Percentiles rank a stretch among this genome's conserved stretches.
These are phyloP conservation scores for Bombus turneri DNA, from an alignment of 1,140 invertebrate species.

Conservation along the genomic window DNA sequence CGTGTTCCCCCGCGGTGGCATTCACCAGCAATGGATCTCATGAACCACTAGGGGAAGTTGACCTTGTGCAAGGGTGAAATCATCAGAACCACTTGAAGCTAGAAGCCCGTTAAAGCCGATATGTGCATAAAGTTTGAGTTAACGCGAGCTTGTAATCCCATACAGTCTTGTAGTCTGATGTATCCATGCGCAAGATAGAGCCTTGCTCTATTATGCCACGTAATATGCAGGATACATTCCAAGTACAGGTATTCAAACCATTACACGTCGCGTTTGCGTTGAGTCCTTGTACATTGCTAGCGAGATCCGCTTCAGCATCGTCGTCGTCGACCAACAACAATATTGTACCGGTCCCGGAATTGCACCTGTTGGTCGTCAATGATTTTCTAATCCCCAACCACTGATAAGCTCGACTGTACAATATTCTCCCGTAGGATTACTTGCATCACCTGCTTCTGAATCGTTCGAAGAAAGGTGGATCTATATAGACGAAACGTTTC, in stretches of 20 bases:
- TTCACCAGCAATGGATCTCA: constrained; percentile 33
- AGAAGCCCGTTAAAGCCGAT: constrained; percentile 57
- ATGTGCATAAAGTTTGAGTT: constrained; percentile 50
- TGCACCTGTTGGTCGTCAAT: constrained; percentile 18
- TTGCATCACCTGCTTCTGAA: background rate
- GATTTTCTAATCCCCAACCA: constrained; percentile 2
- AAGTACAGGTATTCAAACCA: constrained; percentile 39
- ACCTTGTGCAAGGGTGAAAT: constrained; percentile 42
- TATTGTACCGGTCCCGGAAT: constrained; percentile 1
- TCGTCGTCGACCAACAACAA: constrained; percentile 17
- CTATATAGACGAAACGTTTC: background rate
- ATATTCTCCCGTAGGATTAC: background rate
- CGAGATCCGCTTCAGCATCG: background rate
- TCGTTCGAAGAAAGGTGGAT: background rate
- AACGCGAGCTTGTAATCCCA: constrained; percentile 32
- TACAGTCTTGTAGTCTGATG: constrained; percentile 5
- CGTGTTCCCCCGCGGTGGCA: constrained; percentile 22
- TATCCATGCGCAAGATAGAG: constrained; percentile 9
- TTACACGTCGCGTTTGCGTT: constrained; percentile 29
- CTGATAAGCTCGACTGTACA: background rate
- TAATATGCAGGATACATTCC: constrained; percentile 42
- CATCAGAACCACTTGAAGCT: constrained; percentile 38
- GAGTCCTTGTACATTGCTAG: constrained; percentile 8
- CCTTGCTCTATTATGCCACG: constrained; percentile 17
- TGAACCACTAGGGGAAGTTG: background rate